Conservation (phyloP, 92 coral and sea anemone genomes). For the Bergia puertoricense region DNA sequence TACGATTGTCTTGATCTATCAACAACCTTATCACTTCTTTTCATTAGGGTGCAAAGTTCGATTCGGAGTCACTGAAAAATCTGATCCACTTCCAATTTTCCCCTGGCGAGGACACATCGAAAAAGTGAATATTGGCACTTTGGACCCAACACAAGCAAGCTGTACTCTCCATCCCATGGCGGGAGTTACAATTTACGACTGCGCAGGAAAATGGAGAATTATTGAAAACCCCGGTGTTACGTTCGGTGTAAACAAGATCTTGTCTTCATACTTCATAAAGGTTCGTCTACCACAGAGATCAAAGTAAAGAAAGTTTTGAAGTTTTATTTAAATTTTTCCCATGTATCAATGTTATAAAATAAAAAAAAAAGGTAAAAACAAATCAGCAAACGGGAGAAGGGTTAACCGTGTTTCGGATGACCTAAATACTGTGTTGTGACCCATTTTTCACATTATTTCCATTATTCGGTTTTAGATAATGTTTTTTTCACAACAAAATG, state of each 20-base stretch:
- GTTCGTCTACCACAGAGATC: background rate
- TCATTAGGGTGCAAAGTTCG: background rate
- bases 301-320: too few relatives aligned
- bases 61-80: background rate
- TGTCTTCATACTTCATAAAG: background rate
- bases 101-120: background rate
- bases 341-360: too few relatives aligned
- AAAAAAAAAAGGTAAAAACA: too few relatives aligned
- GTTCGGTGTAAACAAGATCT: background rate
- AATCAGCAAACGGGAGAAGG: too few relatives aligned
- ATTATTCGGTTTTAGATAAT: too few relatives aligned
- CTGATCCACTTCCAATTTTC: background rate
- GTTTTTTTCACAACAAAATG: too few relatives aligned
- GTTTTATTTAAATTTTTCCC: too few relatives aligned
- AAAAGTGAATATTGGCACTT: background rate
- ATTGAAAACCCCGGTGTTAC: background rate
- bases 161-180: background rate
- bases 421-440: too few relatives aligned
- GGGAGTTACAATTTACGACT: background rate
- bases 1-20: too few relatives aligned
- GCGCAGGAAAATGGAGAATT: conserved; percentile 11
- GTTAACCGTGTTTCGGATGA: too few relatives aligned
- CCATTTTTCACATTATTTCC: too few relatives aligned
- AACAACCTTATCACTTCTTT: too few relatives aligned
- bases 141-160: background rate